Evolutionary conservation across 2,113 vertebrate genomes (phyloP).

Genomic region (Sarotherodon lohbergeri): DNA sequence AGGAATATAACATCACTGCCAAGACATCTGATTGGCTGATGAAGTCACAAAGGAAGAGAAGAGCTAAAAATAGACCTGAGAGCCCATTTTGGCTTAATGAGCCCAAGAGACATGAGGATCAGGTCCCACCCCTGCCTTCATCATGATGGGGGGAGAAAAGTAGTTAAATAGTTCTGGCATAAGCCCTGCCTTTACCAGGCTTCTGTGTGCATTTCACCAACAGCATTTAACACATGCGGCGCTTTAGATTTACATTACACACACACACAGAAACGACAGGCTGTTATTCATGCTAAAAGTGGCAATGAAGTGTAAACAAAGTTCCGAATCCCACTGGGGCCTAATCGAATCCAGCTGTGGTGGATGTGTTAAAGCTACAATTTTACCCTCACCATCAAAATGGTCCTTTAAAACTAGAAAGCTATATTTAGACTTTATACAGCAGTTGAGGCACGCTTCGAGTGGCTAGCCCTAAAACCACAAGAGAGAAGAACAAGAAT

Average conservation of each 20-base stretch:
- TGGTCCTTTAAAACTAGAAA: conserved; percentile 28
- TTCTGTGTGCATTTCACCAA: conserved; percentile 18
- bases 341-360: conserved; percentile 69
- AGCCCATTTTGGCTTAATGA: conserved; percentile 42
- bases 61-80: conserved; percentile 47
- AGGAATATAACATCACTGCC: background rate
- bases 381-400: conserved; percentile 62
- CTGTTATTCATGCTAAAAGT: conserved; percentile 24
- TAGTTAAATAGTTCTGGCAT: background rate
- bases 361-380: conserved; percentile 44
- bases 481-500: conserved; percentile 50
- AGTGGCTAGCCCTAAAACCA: conserved; percentile 53
- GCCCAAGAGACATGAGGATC: conserved; percentile 7
- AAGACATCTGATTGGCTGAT: conserved; percentile 24
- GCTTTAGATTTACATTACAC: background rate
- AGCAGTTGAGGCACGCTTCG: conserved; percentile 50
- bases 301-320: conserved; percentile 46
- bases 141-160: background rate
- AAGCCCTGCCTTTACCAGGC: background rate
- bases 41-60: background rate
- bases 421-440: conserved; percentile 69
- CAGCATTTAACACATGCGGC: conserved; percentile 11
- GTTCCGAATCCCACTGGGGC: conserved; percentile 17
- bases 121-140: conserved; percentile 20
- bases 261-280: background rate